Evolutionary conservation across 2,113 vertebrate species (phyloP), one percentile per base, ranked within the genome.

Genomic region (Pseudorhombus dupliciocellatus): DNA sequence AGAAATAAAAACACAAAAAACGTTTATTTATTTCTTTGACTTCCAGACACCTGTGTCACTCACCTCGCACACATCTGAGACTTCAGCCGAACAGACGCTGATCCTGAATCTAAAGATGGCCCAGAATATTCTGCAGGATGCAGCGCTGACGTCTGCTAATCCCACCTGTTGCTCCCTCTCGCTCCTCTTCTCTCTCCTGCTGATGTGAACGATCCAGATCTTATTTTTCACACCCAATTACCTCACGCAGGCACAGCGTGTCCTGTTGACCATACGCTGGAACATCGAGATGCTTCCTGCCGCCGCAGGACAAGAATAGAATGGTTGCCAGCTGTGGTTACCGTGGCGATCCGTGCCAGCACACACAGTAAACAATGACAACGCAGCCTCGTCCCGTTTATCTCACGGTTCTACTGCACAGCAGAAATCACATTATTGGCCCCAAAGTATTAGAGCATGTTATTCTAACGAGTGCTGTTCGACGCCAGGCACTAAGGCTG

Each of bases 211-310:
- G 81, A 77, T 67, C 70, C 55, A 78, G 88, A 91, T 81, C 75
- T 74, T 86, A 80, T 89, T 77, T 90, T 87, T 92, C 88, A 90
- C 84, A 90, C 84, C 79, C 80, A 92, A 92, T 94, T 93, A 93
- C 88, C 86, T 88, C 22, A 62, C 37, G 24, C 50, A 75, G 71
- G 87, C 78, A 56, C 77, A 85, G 60, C 75, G 73, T 83, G 81
- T 77, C 80, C 81, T 62, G 79, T 67, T 92, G 83, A 90, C 85
- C 84, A 80, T 25, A 66, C 51, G 50, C 58, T 71, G 72, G 37
- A 72, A 56, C 70, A 72, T 55, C 56, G 37, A 76, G 82, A 84
- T 87, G 68, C 84, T 83, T 86, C 70, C 64, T 58, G 62, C 70
- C 80, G 73, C 73, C 4, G 62, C 63, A 76, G 72, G 79, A 88